Percentiles rank a stretch among this genome's conserved stretches.
phyloP scores from a whole-genome alignment of 2,888 invertebrate species.

The Epsilonema sp. region DNA sequence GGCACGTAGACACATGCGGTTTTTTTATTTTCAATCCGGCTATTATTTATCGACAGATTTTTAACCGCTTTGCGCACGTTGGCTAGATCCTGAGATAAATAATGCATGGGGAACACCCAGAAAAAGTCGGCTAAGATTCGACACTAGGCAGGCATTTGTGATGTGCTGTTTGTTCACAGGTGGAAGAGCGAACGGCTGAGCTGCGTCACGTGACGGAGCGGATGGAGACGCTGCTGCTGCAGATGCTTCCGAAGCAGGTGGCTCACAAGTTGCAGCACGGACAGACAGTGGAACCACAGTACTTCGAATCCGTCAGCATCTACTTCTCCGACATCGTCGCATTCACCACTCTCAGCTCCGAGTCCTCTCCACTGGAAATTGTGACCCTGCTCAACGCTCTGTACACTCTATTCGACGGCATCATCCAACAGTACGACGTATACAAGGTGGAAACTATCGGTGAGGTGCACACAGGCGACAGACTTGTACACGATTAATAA shows the following conservation, averaged over 20 bases:
- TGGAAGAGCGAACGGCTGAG: not conserved
- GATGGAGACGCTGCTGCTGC: slow-evolving; percentile 19
- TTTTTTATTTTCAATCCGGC: too few relatives aligned
- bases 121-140: too few relatives aligned
- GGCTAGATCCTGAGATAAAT: too few relatives aligned
- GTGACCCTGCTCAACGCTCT: slow-evolving; percentile 10
- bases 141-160: too few relatives aligned
- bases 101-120: too few relatives aligned
- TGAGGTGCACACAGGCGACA: not conserved
- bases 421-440: slow-evolving; percentile 7
- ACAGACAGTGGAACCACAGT: slow-evolving; percentile 13
- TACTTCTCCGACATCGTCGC: slow-evolving; percentile 16
- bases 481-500: too few relatives aligned
- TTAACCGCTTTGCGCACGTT: too few relatives aligned
- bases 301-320: slow-evolving; percentile 14
- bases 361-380: slow-evolving; percentile 5
- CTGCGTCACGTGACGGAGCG: slow-evolving; percentile 4
- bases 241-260: slow-evolving; percentile 20
- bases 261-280: slow-evolving; percentile 15
- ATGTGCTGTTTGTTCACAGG: too few relatives aligned
- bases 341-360: slow-evolving; percentile 9
- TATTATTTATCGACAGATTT: too few relatives aligned
- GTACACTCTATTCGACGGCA: slow-evolving; percentile 8
- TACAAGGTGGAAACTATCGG: slow-evolving; percentile 10
- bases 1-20: too few relatives aligned